These are phyloP conservation scores for Ernsta delagoae DNA, from an alignment of 2,888 invertebrate species.

Conservation along the genomic window DNA sequence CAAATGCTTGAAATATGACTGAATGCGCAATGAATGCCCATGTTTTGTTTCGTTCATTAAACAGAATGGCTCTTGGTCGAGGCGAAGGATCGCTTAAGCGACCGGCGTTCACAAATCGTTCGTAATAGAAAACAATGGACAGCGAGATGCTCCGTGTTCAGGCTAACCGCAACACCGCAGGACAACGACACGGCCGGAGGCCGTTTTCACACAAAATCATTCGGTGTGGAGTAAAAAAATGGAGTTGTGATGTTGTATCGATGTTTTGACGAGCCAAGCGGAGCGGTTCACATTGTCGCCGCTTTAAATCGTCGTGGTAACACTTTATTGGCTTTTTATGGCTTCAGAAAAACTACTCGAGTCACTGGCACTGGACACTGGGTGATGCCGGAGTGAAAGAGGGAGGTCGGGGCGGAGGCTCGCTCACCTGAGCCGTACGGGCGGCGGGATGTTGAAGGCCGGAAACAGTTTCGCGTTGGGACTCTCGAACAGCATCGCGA, in stretches of 20 bases:
- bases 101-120: constrained; percentile 31
- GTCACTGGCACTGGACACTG: constrained; percentile 56
- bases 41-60: constrained; percentile 38
- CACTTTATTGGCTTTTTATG: constrained; percentile 66
- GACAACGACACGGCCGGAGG: constrained; percentile 42
- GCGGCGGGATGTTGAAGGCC: constrained; percentile 89
- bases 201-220: constrained; percentile 45
- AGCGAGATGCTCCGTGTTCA: constrained; percentile 36
- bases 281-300: constrained; percentile 60
- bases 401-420: constrained; percentile 41
- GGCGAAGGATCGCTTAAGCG: constrained; percentile 28
- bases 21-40: constrained; percentile 36
- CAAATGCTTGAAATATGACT: constrained; percentile 36
- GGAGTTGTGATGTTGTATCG: constrained; percentile 61
- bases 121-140: constrained; percentile 32
- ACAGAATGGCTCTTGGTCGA: constrained; percentile 36
- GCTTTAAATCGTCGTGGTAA: constrained; percentile 59
- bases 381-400: constrained; percentile 21
- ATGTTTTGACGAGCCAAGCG: constrained; percentile 58
- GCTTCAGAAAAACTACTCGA: constrained; percentile 59
- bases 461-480: constrained; percentile 89
- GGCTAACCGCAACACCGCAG: constrained; percentile 41
- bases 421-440: constrained; percentile 84
- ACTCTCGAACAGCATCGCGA: constrained; percentile 89
- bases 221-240: constrained; percentile 47